Evolutionary conservation across 2,888 invertebrate genomes (phyloP).

Genomic region (Heliconius sara): DNA sequence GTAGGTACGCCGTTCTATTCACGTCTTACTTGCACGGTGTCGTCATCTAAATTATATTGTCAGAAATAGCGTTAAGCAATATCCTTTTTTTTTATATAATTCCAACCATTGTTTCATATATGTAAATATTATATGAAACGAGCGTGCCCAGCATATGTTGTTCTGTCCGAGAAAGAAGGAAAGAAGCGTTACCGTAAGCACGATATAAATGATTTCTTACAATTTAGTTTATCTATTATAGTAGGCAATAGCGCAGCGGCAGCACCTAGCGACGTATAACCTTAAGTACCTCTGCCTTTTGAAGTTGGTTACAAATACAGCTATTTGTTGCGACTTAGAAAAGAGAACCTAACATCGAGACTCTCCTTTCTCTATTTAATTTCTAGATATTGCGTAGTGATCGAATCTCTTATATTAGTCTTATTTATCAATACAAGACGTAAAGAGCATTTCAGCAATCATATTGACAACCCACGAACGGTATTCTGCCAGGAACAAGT

Average conservation of each 20-base stretch:
- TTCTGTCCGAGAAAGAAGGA: not conserved
- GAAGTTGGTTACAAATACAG: too few species aligned
- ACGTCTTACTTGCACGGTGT: slow-evolving; percentile 23
- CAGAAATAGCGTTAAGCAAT: not conserved
- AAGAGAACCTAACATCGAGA: not conserved
- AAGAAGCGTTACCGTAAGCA: not conserved
- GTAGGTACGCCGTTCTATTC: slow-evolving; percentile 55
- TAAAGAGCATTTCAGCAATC: slow-evolving; percentile 26
- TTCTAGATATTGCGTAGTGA: not conserved
- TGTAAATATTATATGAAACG: not conserved
- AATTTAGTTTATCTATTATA: too few species aligned
- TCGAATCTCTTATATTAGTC: not conserved
- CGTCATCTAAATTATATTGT: slow-evolving; percentile 25
- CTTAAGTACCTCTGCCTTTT: too few species aligned
- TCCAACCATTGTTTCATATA: not conserved
- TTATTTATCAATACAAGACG: not conserved
- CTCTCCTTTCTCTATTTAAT: not conserved
- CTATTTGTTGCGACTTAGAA: too few species aligned
- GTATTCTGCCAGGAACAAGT: slow-evolving; percentile 48
- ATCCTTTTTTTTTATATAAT: not conserved
- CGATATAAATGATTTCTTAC: too few species aligned
- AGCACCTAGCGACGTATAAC: too few species aligned
- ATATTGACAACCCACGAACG: slow-evolving; percentile 44
- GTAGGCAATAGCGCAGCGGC: too few species aligned
- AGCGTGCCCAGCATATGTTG: not conserved